phyloP scores from a whole-genome alignment of 92 coral and sea anemone species.

The Umimayanthus chanpuru region DNA sequence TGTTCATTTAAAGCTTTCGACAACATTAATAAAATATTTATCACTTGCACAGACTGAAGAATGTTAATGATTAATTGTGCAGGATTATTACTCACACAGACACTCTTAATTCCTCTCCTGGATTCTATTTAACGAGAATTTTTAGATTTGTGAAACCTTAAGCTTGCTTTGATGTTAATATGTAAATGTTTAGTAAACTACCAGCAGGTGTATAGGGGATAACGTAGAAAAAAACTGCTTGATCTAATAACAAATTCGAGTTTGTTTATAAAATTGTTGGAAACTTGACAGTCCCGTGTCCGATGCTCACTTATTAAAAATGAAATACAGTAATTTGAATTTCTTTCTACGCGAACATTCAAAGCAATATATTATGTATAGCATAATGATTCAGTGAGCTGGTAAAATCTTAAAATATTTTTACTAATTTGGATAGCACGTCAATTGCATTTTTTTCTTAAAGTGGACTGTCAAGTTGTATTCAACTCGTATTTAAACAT shows the following conservation, averaged over 20 bases:
- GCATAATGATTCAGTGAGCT: not conserved
- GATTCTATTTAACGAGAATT: not conserved
- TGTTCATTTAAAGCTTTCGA: not conserved
- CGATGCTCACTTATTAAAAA: slow-evolving; percentile 7
- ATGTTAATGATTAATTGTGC: not conserved
- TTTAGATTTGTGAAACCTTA: not conserved
- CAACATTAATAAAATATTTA: not conserved
- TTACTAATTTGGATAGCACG: not conserved
- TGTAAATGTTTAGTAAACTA: not conserved
- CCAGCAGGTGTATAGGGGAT: not conserved
- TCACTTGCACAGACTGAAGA: not conserved
- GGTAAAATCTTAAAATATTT: not conserved
- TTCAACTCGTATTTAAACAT: not conserved
- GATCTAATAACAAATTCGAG: not conserved
- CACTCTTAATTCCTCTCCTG: not conserved
- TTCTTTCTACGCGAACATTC: too few relatives aligned
- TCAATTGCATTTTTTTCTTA: not conserved
- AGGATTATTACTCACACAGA: not conserved
- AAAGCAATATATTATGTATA: too few relatives aligned
- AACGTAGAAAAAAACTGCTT: not conserved
- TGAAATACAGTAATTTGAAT: too few relatives aligned
- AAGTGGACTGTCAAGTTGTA: not conserved
- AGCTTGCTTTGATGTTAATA: not conserved
- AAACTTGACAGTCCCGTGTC: not conserved
- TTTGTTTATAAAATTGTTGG: not conserved